A percentile compares a stretch with the other conserved stretches of the same genome.
Conservation (phyloP, 2,797 vertebrate genomes). For the Hemitrygon akajei region DNA sequence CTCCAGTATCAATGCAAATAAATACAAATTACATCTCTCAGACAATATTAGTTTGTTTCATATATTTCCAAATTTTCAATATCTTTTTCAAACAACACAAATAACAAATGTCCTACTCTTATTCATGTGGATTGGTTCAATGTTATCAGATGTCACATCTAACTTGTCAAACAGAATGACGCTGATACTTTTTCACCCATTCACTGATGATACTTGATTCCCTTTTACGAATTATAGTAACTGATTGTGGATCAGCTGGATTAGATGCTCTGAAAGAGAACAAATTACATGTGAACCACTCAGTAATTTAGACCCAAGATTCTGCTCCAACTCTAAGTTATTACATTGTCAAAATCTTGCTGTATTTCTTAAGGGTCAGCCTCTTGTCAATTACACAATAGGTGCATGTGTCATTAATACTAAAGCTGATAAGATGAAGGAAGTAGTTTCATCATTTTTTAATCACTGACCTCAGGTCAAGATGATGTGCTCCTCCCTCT, state of each 20-base stretch:
- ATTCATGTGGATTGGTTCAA: not conserved
- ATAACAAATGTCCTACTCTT: not conserved
- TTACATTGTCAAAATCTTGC: not conserved
- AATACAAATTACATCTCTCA: constrained; percentile 25
- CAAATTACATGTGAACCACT: not conserved
- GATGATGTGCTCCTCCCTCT: constrained; percentile 79
- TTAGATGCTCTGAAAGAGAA: constrained; percentile 60
- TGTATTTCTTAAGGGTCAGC: not conserved
- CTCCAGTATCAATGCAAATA: constrained; percentile 8
- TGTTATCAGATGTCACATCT: constrained; percentile 14
- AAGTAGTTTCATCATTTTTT: not conserved
- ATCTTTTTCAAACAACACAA: constrained; percentile 22
- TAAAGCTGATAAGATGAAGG: not conserved
- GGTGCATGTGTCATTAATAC: too few species aligned
- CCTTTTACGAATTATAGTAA: constrained; percentile 56
- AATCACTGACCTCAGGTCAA: constrained; percentile 75
- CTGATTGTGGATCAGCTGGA: constrained; percentile 66
- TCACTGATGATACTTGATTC: constrained; percentile 65
- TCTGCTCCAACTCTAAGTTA: too few species aligned
- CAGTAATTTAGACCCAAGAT: not conserved
- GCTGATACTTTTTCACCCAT: constrained; percentile 60
- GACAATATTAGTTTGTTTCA: constrained; percentile 3
- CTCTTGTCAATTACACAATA: not conserved
- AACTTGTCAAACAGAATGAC: not conserved
- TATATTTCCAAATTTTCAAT: constrained; percentile 8